These are phyloP conservation scores for Melieria picta DNA, from an alignment of 2,888 invertebrate species.

Conservation along the genomic window DNA sequence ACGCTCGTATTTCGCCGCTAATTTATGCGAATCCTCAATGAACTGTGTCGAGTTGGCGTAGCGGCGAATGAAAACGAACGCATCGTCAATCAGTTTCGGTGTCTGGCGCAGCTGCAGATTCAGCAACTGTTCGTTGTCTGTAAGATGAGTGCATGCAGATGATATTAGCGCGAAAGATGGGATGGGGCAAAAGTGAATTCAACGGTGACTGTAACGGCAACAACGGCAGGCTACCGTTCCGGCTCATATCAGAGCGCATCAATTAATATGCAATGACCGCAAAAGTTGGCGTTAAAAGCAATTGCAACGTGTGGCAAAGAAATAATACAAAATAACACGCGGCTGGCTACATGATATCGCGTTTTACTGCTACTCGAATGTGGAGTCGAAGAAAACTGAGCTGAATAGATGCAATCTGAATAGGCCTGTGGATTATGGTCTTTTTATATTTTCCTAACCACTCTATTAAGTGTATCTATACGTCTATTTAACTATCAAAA, in stretches of 20 bases:
- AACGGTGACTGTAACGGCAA: constrained; percentile 20
- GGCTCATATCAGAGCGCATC: constrained; percentile 36
- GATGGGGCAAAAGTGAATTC: not conserved
- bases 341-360: no score
- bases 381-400: no score
- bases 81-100: constrained; percentile 65
- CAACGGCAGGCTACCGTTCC: not conserved
- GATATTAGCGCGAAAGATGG: not conserved
- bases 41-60: constrained; percentile 64
- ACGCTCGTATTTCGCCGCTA: constrained; percentile 60
- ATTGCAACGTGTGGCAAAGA: not conserved
- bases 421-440: no score
- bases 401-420: no score
- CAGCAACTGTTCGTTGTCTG: constrained; percentile 52
- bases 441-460: no score
- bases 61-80: constrained; percentile 65
- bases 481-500: no score
- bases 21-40: constrained; percentile 62
- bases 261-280: constrained; percentile 58
- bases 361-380: no score
- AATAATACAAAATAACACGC: not conserved
- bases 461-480: no score
- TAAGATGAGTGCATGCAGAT: not conserved
- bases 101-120: constrained; percentile 59
- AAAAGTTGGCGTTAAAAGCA: constrained; percentile 46